phyloP scores from a whole-genome alignment of 2,113 vertebrate genomes.

The Isurus oxyrinchus region DNA sequence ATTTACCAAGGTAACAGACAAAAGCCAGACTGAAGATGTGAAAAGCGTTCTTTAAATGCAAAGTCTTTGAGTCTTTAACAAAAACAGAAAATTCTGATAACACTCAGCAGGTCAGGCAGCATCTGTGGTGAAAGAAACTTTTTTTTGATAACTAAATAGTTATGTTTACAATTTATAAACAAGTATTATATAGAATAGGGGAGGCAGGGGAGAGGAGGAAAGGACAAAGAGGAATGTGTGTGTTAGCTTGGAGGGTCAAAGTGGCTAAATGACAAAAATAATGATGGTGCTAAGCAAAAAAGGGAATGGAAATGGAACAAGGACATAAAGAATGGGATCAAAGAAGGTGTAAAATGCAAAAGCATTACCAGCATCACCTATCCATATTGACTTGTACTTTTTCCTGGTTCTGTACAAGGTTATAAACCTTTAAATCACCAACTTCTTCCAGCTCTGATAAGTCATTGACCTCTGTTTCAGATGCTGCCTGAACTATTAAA shows the following conservation, averaged over 20 bases:
- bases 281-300: not conserved
- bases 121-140: not conserved
- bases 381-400: not conserved
- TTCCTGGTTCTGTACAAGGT: not conserved
- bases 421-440: not conserved
- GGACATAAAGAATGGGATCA: not conserved
- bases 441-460: not conserved
- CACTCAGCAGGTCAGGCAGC: not conserved
- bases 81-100: conserved; percentile 39
- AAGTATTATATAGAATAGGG: not conserved
- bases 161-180: not conserved
- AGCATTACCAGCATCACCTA: not conserved
- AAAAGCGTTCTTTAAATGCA: conserved; percentile 36
- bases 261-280: not conserved
- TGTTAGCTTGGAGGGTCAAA: not conserved
- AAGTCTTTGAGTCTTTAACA: not conserved
- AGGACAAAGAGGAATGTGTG: not conserved
- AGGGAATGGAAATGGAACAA: not conserved
- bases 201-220: not conserved
- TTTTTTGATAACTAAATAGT: not conserved
- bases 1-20: not conserved
- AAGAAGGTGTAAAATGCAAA: not conserved
- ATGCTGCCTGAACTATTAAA: too few species aligned
- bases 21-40: not conserved
- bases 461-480: not conserved